phyloP scores from a whole-genome alignment of 2,888 invertebrate genomes.

The Nomada ferruginata region DNA sequence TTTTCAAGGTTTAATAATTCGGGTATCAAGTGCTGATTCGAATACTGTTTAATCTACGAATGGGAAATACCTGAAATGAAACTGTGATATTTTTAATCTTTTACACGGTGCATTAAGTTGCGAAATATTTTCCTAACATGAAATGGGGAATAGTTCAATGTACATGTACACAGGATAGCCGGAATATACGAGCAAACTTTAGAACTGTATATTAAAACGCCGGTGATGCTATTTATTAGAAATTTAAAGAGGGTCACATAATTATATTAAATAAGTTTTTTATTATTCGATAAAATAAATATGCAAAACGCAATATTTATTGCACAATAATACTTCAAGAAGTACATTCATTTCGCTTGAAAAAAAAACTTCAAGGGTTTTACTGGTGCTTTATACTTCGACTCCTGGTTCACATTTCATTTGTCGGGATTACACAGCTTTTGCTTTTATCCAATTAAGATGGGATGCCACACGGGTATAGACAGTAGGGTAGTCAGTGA shows the following conservation, averaged over 20 bases:
- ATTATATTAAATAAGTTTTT: neutral
- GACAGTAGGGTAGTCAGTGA: slow-evolving; percentile 73
- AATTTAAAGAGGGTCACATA: neutral
- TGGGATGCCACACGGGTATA: slow-evolving; percentile 74
- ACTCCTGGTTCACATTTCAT: neutral
- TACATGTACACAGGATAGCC: too few species aligned
- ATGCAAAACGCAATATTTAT: neutral
- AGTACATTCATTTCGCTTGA: too few species aligned
- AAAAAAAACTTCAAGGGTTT: slow-evolving; percentile 43
- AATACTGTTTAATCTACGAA: too few species aligned
- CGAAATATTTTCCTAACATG: too few species aligned
- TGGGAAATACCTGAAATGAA: too few species aligned
- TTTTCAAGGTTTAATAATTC: neutral
- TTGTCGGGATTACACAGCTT: slow-evolving; percentile 47
- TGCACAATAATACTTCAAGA: neutral
- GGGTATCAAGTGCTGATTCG: neutral
- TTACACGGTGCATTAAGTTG: too few species aligned
- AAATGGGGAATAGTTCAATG: too few species aligned
- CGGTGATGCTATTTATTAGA: neutral
- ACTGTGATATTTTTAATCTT: too few species aligned
- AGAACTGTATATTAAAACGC: too few species aligned
- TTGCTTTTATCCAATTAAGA: slow-evolving; percentile 56
- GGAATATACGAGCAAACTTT: too few species aligned
- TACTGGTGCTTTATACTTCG: slow-evolving; percentile 46
- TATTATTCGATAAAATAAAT: slow-evolving; percentile 1